Evolutionary conservation across 2,797 vertebrate genomes (phyloP).

Genomic region (Xiphorhynchus erythropygius): DNA sequence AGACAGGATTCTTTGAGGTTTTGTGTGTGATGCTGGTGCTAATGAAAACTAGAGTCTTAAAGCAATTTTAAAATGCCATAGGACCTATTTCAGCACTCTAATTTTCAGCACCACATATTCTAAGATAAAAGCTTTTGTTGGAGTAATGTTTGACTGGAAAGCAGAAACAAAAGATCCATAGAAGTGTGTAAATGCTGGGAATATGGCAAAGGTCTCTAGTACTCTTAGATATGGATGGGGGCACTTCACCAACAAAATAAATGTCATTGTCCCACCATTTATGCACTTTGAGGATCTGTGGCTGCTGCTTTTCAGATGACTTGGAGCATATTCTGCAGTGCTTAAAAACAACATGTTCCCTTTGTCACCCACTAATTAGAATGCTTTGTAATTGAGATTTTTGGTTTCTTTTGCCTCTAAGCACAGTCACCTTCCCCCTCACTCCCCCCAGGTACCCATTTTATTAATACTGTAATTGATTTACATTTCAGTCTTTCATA

Average conservation of each 20-base stretch:
- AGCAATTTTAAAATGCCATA: neutral
- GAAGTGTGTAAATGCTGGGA: neutral
- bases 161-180: neutral
- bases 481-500: neutral
- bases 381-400: neutral
- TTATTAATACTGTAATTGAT: neutral
- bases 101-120: neutral
- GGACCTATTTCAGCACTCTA: neutral
- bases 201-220: neutral
- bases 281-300: accelerated
- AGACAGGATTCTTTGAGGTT: neutral
- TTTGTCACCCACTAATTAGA: neutral
- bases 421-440: neutral
- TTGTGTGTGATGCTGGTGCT: neutral
- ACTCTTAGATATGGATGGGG: neutral
- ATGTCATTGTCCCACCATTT: neutral
- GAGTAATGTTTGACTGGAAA: neutral
- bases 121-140: neutral
- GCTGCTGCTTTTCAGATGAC: neutral
- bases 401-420: neutral
- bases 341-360: neutral
- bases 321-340: neutral
- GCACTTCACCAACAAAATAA: neutral
- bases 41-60: neutral
- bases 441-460: neutral